Percentiles rank a stretch among this genome's conserved stretches.
Evolutionary conservation across 2,113 vertebrate species (phyloP).

Genomic region (Mirza zaza): DNA sequence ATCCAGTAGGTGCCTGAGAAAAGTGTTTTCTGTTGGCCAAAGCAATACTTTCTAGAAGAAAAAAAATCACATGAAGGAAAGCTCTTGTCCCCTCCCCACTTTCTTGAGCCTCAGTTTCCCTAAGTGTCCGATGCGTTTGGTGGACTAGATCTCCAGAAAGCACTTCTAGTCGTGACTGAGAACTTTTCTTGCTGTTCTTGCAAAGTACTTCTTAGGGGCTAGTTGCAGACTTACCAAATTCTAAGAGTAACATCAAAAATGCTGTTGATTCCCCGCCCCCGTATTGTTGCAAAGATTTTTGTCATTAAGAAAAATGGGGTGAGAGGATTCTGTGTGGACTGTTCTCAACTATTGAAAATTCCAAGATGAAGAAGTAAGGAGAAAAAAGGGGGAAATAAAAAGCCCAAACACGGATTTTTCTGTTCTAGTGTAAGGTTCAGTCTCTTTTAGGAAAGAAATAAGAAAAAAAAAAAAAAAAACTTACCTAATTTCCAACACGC

Average conservation of each 20-base stretch:
- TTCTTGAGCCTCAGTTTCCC: conserved; percentile 42
- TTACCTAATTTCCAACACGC: neutral
- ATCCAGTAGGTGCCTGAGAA: conserved; percentile 66
- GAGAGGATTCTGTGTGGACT: neutral
- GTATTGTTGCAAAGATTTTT: conserved; percentile 17
- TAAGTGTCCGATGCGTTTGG: neutral
- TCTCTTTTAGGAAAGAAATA: neutral
- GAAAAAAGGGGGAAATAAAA: neutral
- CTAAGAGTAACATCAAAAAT: neutral
- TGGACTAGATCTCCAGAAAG: neutral
- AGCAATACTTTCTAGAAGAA: neutral
- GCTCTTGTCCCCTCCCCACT: neutral
- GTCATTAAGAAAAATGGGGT: neutral
- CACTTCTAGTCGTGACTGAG: neutral
- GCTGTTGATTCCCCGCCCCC: neutral
- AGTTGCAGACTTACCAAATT: neutral
- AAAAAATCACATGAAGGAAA: neutral
- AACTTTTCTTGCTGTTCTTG: neutral
- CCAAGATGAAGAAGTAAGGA: neutral
- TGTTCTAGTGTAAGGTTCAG: conserved; percentile 1
- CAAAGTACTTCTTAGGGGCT: neutral
- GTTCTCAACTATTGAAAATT: conserved; percentile 15
- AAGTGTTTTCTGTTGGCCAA: neutral
- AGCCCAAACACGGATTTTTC: neutral
- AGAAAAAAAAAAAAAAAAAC: neutral